Base-by-base conservation (phyloP, 2,888 invertebrate species). In the Siphonodentalium dalli region DNA sequence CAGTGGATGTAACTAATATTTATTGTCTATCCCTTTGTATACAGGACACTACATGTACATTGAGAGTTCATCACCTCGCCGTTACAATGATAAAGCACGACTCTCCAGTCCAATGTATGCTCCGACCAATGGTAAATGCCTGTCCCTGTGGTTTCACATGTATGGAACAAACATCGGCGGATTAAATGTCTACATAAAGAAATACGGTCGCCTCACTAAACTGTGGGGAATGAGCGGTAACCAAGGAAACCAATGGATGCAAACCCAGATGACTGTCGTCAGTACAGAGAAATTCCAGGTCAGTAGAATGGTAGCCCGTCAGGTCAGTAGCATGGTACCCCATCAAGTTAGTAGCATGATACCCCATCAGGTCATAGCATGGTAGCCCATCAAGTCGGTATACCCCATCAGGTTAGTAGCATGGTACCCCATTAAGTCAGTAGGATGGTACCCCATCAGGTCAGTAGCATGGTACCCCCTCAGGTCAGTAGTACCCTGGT, bases 31-130 rank as follows among this genome's bases (percentile, higher is more conserved):
- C n/a, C n/a, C n/a, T n/a, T n/a, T n/a, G n/a, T n/a, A n/a, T 44
- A 21, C 47, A 66, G 66, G 66, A 18, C 66, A 66, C 50, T 66
- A 63, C 48, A 59, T 66, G 54, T 58, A 59, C 48, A 63, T 63
- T 13, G 63, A 61, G 33, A 52, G 86, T 1, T 79, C 84, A 6
- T 85, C 82, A 59, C 86, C 86, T 1, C 76, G 86, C 44, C 69
- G 84, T 57, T 84, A 86, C 2, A 86, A 86, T 1, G 86, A 87
- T 65, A 77, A 77, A 35, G 86, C 87, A 8, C 50, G 50, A 18
- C 34, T 67, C 23, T 24, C 48, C 46, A 62, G 59, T 50, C 50
- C 58, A 11, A 39, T 38, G 1, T 58, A 63, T 40, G 40, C 53
- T 1, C 43, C 61, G 31, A 53, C 63, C n/a, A 34, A 46, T 21